Evolutionary conservation across 23 tunicate genomes (phyloP).

Genomic region (Diplosoma virens): DNA sequence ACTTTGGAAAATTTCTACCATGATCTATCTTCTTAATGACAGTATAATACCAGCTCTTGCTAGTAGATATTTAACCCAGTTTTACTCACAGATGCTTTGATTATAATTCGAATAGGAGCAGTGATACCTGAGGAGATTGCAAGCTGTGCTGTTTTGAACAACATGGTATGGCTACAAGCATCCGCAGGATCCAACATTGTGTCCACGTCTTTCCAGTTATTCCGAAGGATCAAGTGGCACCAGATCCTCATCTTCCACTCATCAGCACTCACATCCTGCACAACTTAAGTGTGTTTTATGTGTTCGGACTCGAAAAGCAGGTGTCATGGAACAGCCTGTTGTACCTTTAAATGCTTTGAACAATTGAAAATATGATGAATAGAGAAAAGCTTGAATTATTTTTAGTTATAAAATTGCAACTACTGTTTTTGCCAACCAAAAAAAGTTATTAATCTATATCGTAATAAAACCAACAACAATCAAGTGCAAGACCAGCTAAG

Average conservation of each 20-base stretch:
- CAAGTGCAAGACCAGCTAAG: too few relatives aligned
- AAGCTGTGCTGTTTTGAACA: constrained; percentile 46
- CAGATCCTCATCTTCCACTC: constrained; percentile 64
- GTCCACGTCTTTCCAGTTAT: constrained; percentile 64
- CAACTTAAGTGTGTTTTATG: too few relatives aligned
- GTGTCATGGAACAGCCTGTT: too few relatives aligned
- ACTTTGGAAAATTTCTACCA: background rate
- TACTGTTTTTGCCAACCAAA: too few relatives aligned
- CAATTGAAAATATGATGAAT: too few relatives aligned
- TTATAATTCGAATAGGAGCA: background rate
- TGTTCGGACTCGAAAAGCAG: too few relatives aligned
- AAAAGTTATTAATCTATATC: too few relatives aligned
- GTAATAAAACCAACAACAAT: too few relatives aligned
- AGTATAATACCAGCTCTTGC: background rate
- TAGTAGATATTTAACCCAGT: too few relatives aligned
- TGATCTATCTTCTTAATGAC: background rate
- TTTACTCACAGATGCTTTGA: background rate
- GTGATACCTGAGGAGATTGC: constrained; percentile 32
- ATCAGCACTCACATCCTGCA: background rate
- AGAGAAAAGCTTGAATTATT: too few relatives aligned
- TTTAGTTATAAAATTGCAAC: too few relatives aligned
- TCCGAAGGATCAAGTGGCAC: constrained; percentile 50
- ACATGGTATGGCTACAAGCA: constrained; percentile 57
- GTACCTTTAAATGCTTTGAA: too few relatives aligned
- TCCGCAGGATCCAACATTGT: constrained; percentile 30